Evolutionary conservation across 1,140 invertebrate species (phyloP), one percentile per base, ranked within the genome.

Genomic region (Temnothorax nylanderi): DNA sequence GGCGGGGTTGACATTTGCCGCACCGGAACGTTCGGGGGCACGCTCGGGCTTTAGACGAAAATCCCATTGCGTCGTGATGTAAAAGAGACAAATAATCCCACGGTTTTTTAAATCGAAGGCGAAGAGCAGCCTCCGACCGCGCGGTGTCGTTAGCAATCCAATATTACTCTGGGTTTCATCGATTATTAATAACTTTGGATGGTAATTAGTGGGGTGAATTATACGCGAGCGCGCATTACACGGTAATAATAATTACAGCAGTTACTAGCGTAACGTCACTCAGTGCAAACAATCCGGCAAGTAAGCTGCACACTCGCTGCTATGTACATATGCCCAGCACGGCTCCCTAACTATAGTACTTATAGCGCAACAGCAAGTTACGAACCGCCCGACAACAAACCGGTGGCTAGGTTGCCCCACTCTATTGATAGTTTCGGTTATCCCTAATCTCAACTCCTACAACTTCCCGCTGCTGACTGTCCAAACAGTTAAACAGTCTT

Each of bases 341-440:
- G 41, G 10, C 51, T 44, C 32, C 32, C n/a, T 60, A 84, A 75
- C 80, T 75, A 84, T 49, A 84, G 80, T 84, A 84, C 80, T 84
- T 84, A 84, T 60, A 37, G 54, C 41, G 69, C 69, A 84, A 84
- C 80, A 84, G 60, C 80, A 60, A 84, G 80, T 84, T 84, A 74
- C 41, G 54, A 60, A 84, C 80, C 67, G 67, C 41, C 11, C 80
- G 69, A 84, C 80, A 84, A 84, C 80, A 84, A 84, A 74, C 80
- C 69, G 8, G 80, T 60, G 80, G 80, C 67, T 74, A 74, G 80
- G 80, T 74, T 82, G 67, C 80, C 54, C 69, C 69, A 74, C 80
- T 84, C 80, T 84, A 84, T 84, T 84, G 80, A 84, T 84, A 84
- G 80, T 84, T 84, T 84, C 80, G 69, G 80, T 84, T 84, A 84